Evolutionary conservation across 2,888 invertebrate genomes (phyloP), one percentile per base, ranked within the genome.

Genomic region (Muschampia plurimacula): DNA sequence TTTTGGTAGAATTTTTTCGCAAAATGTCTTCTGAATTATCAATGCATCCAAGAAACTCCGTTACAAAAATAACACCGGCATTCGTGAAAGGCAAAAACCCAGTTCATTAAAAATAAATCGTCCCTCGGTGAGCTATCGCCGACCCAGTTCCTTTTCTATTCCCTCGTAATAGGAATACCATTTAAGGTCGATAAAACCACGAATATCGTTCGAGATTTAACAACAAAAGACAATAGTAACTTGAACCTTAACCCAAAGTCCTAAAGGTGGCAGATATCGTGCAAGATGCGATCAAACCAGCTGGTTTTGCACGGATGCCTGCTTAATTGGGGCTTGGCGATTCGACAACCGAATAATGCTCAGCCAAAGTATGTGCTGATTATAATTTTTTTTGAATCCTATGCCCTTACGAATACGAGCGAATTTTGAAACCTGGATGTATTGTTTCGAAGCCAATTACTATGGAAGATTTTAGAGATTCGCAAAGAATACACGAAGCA

Each of bases 311-410:
- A 76, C 76, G 81, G 84, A 86, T 81, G 79, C 83, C 82, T 78
- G 77, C 77, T 83, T 89, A 88, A 89, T 90, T 88, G 86, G 85
- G 72, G 80, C 77, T 80, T 74, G 80, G 74, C 78, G 81, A 83
- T 82, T 83, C 83, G 84, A 86, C 85, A 82, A 81, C 77, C 82
- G 81, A 82, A 81, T 83, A 83, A 85, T 83, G 64, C 63, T 68
- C 67, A 60, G 49, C 72, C 10, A 68, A 72, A 59, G 32, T 72
- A 72, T 68, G 65, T 67, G 67, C 36, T 72, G 22, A 15, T 63
- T 67, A 63, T 8, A 67, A 66, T 55, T 63, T 62, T 44, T n/a
- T 63, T 55, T 72, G 67, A 57, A 28, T 44, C 67, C 13, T 67
- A 67, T 32, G 62, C 62, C 22, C 36, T 57, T 62, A 3, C 32